phyloP scores from a whole-genome alignment of 35 echinoderm and acorn worm genomes.

The Ptychodera flava region DNA sequence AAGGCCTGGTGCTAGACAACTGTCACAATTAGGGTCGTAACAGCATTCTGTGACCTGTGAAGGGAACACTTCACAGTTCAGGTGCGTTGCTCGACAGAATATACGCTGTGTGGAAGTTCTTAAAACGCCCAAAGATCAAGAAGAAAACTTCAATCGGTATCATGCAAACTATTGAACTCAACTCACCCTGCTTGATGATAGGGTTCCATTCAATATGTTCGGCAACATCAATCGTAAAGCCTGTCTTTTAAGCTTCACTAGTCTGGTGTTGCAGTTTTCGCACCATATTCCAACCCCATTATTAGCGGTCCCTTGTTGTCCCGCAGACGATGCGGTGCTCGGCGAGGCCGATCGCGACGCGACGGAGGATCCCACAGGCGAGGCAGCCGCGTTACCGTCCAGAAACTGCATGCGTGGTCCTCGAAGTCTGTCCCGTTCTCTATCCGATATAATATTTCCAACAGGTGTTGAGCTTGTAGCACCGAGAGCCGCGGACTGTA shows the following conservation, averaged over 20 bases:
- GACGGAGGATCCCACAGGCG: background rate
- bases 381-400: background rate
- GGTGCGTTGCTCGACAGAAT: no score
- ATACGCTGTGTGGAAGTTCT: no score
- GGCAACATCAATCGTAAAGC: constrained; percentile 71
- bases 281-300: constrained; percentile 74
- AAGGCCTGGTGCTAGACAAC: no score
- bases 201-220: background rate
- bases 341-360: background rate
- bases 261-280: constrained; percentile 89
- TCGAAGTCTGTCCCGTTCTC: background rate
- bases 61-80: no score
- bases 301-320: background rate
- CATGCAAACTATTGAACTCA: no score
- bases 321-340: background rate
- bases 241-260: constrained; percentile 97
- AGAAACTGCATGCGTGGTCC: background rate
- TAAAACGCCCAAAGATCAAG: no score
- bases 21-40: no score
- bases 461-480: background rate
- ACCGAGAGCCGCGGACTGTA: background rate
- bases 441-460: background rate
- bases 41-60: no score
- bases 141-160: no score
- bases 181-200: background rate